Evolutionary conservation across 2,888 invertebrate genomes (phyloP).

Genomic region (Galerucella pusilla): DNA sequence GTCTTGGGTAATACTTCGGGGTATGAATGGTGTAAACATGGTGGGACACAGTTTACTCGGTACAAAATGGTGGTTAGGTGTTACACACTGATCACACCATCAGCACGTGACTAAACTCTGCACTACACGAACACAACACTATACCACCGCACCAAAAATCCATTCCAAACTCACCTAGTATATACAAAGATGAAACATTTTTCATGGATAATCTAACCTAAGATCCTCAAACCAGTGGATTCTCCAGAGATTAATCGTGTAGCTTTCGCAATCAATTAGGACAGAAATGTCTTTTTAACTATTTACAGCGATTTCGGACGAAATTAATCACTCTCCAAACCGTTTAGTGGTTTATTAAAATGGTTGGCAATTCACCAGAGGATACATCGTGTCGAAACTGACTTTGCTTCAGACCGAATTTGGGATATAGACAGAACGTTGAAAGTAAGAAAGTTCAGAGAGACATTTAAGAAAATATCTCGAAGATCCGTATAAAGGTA

Average conservation of each 20-base stretch:
- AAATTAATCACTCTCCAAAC: conserved; percentile 28
- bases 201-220: conserved; percentile 1
- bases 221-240: neutral
- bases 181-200: neutral
- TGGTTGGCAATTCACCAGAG: conserved; percentile 20
- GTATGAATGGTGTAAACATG: no score
- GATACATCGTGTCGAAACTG: conserved; percentile 12
- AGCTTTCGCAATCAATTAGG: conserved; percentile 23
- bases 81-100: no score
- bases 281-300: conserved; percentile 30
- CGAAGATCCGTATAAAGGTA: neutral
- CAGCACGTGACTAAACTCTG: no score
- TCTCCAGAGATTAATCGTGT: conserved; percentile 24
- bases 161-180: no score
- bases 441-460: neutral
- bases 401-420: neutral
- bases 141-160: no score
- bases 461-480: neutral
- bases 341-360: conserved; percentile 31
- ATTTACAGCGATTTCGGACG: conserved; percentile 26
- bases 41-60: no score
- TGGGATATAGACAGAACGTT: neutral
- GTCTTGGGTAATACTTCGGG: no score
- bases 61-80: no score
- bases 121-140: no score